Evolutionary conservation across 1,140 invertebrate genomes (phyloP), one percentile per base, ranked within the genome.

Genomic region (Panagrolaimus sp.): DNA sequence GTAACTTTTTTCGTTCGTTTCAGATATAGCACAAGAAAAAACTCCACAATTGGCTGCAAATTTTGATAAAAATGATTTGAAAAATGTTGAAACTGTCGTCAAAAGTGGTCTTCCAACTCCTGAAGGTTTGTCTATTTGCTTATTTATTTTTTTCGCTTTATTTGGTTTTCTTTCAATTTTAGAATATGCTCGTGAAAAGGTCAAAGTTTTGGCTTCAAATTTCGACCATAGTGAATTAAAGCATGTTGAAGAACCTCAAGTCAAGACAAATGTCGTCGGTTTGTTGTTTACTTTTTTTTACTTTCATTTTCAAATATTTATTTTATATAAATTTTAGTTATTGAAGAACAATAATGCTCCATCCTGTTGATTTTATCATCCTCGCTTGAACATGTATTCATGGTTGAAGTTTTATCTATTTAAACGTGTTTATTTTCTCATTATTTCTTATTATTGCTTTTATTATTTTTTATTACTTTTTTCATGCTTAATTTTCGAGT

Each of bases 11-110:
- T 28, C 48, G 7, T 21, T 52, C 9, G 26, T 58, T 58, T 26
- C 52, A 58, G 52, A 73, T 47, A 73, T 73, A 28, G 71, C 46
- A 10, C 63, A 55, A 15, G 72, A 73, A 63, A 73, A 73, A 45
- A 47, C 71, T 15, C 72, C 72, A 17, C 72, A 73, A 46, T 43
- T 73, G 17, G 72, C 72, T 8, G 72, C 72, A 43, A 65, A 67
- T 15, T 73, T 73, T 43, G 71, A 73, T 43, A 66, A 73, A 48
- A 67, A 32, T n/a, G 71, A 48, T 24, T 62, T 73, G 63, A 43
- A 63, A 32, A 64, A 67, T 45, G 72, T 73, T 24, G 72, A 74
- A 17, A 63, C 72, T n/a, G 45, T 21, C 32, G 72, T 73, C 10
- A 73, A 73, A 38, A 73, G 64, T 15, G 44, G 65, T 47, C 32